A percentile compares a stretch with the other conserved stretches of the same genome.
phyloP scores from a whole-genome alignment of 2,888 invertebrate genomes.

The Margaritifera margaritifera region DNA sequence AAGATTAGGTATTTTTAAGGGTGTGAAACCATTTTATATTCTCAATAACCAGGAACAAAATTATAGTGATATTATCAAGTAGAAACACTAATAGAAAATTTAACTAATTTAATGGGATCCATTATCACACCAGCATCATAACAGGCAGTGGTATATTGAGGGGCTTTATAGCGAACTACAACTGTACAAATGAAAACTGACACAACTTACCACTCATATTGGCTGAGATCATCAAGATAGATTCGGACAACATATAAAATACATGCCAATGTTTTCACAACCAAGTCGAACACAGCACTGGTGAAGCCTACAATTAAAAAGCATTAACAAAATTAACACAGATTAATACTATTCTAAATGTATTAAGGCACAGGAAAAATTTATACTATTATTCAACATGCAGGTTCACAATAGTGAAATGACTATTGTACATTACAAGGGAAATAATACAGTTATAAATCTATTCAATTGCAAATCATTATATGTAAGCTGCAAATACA shows the following conservation, averaged over 20 bases:
- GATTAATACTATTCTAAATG: too few species aligned
- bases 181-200: not conserved
- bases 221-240: slow-evolving; percentile 86
- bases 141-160: not conserved
- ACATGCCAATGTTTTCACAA: slow-evolving; percentile 96
- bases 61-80: not conserved
- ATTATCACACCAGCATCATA: not conserved
- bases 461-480: too few species aligned
- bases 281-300: slow-evolving; percentile 96
- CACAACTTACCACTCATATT: slow-evolving; percentile 54
- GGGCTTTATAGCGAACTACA: not conserved
- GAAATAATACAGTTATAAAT: too few species aligned
- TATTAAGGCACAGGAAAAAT: too few species aligned
- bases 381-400: too few species aligned
- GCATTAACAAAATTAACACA: too few species aligned
- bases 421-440: too few species aligned
- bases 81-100: slow-evolving; percentile 10
- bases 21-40: too few species aligned
- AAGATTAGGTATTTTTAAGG: too few species aligned
- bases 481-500: too few species aligned
- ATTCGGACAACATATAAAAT: slow-evolving; percentile 95
- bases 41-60: too few species aligned
- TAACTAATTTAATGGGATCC: not conserved
- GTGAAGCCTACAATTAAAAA: slow-evolving; percentile 86
- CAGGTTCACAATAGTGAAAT: too few species aligned